Evolutionary conservation across 2,113 vertebrate genomes (phyloP).

Genomic region (Melanotaenia duboulayi): DNA sequence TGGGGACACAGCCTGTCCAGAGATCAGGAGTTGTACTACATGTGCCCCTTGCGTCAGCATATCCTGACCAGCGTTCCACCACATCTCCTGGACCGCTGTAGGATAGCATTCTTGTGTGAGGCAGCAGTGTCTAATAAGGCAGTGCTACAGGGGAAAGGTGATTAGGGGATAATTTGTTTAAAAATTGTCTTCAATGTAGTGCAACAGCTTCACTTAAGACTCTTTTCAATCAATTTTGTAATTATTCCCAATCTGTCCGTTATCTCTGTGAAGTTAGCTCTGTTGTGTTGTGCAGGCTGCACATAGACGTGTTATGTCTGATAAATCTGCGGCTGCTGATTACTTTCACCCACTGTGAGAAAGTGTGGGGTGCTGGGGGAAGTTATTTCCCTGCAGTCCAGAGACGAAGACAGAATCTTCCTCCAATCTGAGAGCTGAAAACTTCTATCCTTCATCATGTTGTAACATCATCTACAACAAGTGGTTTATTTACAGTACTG

Average conservation of each 20-base stretch:
- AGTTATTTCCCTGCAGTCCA: not conserved
- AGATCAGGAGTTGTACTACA: too few species aligned
- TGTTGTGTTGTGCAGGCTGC: not conserved
- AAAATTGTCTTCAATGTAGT: not conserved
- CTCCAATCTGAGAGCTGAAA: not conserved
- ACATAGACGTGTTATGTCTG: conserved; percentile 2
- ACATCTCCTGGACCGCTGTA: too few species aligned
- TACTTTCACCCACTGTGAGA: not conserved
- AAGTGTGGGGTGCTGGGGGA: not conserved
- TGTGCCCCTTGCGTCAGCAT: not conserved
- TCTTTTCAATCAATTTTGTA: conserved; percentile 9
- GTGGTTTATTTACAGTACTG: conserved; percentile 16
- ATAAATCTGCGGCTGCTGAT: not conserved
- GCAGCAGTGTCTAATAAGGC: not conserved
- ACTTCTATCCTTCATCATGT: conserved; percentile 3
- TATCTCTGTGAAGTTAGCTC: not conserved
- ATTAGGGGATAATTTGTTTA: not conserved
- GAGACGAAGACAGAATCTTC: not conserved
- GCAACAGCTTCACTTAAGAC: conserved; percentile 1
- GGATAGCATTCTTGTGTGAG: too few species aligned
- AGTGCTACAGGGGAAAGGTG: too few species aligned
- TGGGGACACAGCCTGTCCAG: too few species aligned
- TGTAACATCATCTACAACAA: conserved; percentile 1
- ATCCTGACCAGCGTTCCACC: not conserved
- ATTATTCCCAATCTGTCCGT: not conserved